A percentile compares a stretch with the other conserved stretches of the same genome.
Conservation (phyloP, 2,797 vertebrate species). For the Gobio occitaniae region DNA sequence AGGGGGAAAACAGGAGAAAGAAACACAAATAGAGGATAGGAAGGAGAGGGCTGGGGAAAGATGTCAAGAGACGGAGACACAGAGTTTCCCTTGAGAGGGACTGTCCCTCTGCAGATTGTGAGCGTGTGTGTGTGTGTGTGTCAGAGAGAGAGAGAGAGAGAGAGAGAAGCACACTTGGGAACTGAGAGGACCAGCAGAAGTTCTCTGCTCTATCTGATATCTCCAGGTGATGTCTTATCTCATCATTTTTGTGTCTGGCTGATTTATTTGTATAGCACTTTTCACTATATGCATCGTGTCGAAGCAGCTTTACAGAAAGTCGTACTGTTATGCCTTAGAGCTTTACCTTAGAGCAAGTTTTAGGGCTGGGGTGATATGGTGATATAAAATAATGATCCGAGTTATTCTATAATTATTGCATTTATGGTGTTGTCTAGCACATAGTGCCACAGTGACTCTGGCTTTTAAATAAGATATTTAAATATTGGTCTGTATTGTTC, state of each 20-base stretch:
- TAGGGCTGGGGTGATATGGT: not conserved
- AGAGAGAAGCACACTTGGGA: not conserved
- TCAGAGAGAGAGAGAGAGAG: no score
- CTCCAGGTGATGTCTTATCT: not conserved
- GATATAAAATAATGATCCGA: not conserved
- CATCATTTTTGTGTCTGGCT: not conserved
- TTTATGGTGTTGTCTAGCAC: not conserved
- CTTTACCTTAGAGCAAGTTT: not conserved
- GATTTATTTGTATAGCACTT: not conserved
- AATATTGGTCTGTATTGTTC: no score
- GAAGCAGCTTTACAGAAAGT: not conserved
- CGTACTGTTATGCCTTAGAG: not conserved
- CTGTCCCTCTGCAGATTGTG: conserved; percentile 4
- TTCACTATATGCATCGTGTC: not conserved
- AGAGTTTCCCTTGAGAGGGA: conserved; percentile 34
- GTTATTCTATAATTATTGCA: not conserved
- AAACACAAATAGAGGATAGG: not conserved
- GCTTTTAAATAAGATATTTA: not conserved
- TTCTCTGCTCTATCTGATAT: conserved; percentile 5
- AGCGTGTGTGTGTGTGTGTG: not conserved
- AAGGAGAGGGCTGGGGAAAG: conserved; percentile 22
- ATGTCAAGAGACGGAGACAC: conserved; percentile 24
- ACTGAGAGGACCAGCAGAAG: not conserved
- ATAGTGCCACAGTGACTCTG: not conserved
- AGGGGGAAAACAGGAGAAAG: not conserved